Evolutionary conservation across 2,113 vertebrate genomes (phyloP).

Genomic region (Macroglossus sobrinus): DNA sequence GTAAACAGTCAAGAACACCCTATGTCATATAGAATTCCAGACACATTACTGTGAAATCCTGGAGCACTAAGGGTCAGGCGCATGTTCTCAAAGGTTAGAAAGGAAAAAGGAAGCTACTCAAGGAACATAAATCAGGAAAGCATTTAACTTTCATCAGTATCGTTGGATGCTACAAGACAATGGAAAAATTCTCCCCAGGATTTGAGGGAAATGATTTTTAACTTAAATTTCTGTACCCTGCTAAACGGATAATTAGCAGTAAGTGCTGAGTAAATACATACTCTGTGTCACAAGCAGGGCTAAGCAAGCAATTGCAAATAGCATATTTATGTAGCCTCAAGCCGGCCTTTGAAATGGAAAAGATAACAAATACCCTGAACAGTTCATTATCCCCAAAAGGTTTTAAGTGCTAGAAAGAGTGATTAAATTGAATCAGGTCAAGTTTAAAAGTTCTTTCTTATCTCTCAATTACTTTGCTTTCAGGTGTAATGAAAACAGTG

Average conservation of each 20-base stretch:
- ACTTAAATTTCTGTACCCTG: not conserved
- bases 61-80: not conserved
- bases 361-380: not conserved
- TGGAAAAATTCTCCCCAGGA: not conserved
- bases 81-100: not conserved
- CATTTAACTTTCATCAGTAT: not conserved
- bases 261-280: not conserved
- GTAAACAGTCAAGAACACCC: not conserved
- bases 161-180: not conserved
- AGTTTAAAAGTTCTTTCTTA: not conserved
- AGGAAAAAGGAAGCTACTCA: not conserved
- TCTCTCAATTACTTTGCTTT: slow-evolving; percentile 9
- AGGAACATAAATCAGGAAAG: not conserved
- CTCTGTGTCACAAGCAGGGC: not conserved
- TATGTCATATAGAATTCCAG: not conserved
- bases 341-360: not conserved
- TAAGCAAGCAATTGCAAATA: not conserved
- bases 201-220: not conserved
- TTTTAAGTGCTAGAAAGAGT: not conserved
- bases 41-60: not conserved
- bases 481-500: not conserved
- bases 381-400: not conserved
- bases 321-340: not conserved
- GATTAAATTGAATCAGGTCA: not conserved
- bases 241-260: not conserved